Evolutionary conservation across 2,113 vertebrate genomes (phyloP), one percentile per base, ranked within the genome.

Genomic region (Oryzias celebensis): DNA sequence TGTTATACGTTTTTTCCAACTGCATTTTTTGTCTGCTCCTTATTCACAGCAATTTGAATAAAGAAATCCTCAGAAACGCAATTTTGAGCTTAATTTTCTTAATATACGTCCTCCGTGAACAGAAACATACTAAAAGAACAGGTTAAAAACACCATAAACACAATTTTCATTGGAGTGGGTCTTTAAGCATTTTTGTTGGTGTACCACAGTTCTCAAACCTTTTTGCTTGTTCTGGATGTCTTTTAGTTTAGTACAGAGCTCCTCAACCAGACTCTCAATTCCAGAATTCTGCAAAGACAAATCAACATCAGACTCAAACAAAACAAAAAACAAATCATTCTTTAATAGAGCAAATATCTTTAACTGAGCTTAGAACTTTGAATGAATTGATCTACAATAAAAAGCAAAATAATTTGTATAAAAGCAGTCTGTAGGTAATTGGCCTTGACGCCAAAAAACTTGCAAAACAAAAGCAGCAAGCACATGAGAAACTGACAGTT

Each of bases 211-310:
- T 36, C 36, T 49, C 68, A 90, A 80, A 97, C 96, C 96, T 96
- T 93, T 93, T 85, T 99, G 97, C 90, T 96, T 94, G 79, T 94
- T 96, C 90, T 98, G 96, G 86, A 99, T 94, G 86, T 98, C 97
- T 87, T 98, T 98, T 77, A 99, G 93, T 85, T 95, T 95, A 86
- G 94, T 97, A 93, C 96, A 99, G 85, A 99, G 97, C 91, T 99
- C 97, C 87, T 99, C 97, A 86, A 99, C 97, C 84, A 99, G 89
- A 2, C 94, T 96, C 93, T 99, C 97, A 71, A 99, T 96, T 59
- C 95, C 97, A 86, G 97, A 98, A 90, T 95, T 98, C 97, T 99
- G 91, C 5, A 52, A 0, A 14, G 52, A 43, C 71, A 3, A 82
- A 52, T 0, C 13, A 47, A 43, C 68, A 3, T 81, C 52, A 80